Base-by-base conservation (phyloP, 2,797 vertebrate genomes). In the Sebastolobus alascanus region DNA sequence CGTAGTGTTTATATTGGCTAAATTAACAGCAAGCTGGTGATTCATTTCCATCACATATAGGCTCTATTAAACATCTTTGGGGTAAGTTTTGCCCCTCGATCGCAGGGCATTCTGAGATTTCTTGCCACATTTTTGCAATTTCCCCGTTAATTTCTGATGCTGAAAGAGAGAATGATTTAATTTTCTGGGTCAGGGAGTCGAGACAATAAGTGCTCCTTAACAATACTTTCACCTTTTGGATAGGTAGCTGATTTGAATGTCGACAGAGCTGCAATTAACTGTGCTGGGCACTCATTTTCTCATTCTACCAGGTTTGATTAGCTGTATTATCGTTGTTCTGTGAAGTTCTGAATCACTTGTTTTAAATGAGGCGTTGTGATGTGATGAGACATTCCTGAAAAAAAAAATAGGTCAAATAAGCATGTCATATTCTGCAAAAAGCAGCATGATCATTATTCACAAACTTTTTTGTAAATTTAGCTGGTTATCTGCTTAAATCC, bases 181-280 rank as follows among this genome's bases (percentile, higher is more conserved):
- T 52, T 52, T 18, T 52, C 50, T 9, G 20, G 50, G 20, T 82
- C 46, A 64, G 8, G 9, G 16, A 60, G 58, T 81, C 73, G 72
- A 73, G 73, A 84, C 77, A 83, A 50, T 68, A 40, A 70, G 10
- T 6, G 52, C 65, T 40, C 66, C 54, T 69, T 55, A 20, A 69
- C 3, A 2, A 75, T 55, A 75, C 75, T 77, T 67, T 85, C 81
- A 74, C 52, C 58, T 35, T 9, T 37, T 87, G 79, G 93, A 93
- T 90, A 78, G 78, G 77, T 16, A 68, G 79, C 90, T 95, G 92
- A 95, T 95, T 95, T 91, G 77, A 91, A 87, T 75, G 80, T 91
- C 77, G 68, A 79, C 83, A 78, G 77, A 90, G 82, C 74, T 73
- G 73, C 84, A 85, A 73, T 90, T 82, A 84, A 67, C 68, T 29